Conservation (phyloP, 2,113 vertebrate genomes). For the Odobenus rosmarus region DNA sequence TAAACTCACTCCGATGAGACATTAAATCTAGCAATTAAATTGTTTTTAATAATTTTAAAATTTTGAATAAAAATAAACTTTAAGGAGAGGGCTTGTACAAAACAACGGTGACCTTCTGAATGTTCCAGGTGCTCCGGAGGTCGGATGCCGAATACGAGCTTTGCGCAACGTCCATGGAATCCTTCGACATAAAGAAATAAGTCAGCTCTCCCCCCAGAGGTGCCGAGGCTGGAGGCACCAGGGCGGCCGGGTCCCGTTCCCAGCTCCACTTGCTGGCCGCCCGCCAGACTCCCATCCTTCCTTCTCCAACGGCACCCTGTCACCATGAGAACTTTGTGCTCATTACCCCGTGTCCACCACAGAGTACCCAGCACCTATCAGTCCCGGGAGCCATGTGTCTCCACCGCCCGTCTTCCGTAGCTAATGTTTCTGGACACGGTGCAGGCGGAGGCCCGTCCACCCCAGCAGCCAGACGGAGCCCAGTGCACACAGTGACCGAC, state of each 20-base stretch:
- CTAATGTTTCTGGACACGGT: rapidly evolving
- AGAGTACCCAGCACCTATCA: neutral
- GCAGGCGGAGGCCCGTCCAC: rapidly evolving
- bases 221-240: neutral
- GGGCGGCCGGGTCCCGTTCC: neutral
- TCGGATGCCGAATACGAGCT: neutral
- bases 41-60: conserved; percentile 33
- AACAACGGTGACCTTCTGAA: neutral
- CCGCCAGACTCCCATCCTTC: neutral
- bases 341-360: rapidly evolving
- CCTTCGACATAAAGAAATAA: rapidly evolving
- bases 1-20: neutral
- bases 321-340: neutral
- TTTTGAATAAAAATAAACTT: conserved; percentile 59
- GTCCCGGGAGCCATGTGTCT: rapidly evolving
- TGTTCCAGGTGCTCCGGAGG: neutral
- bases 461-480: rapidly evolving
- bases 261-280: neutral
- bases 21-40: neutral
- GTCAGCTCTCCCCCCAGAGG: too few relatives aligned
- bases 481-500: rapidly evolving
- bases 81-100: neutral
- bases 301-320: rapidly evolving
- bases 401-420: neutral
- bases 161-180: too few relatives aligned